These are phyloP conservation scores for Cirrhinus molitorella DNA, from an alignment of 2,797 vertebrate species.

Conservation along the genomic window DNA sequence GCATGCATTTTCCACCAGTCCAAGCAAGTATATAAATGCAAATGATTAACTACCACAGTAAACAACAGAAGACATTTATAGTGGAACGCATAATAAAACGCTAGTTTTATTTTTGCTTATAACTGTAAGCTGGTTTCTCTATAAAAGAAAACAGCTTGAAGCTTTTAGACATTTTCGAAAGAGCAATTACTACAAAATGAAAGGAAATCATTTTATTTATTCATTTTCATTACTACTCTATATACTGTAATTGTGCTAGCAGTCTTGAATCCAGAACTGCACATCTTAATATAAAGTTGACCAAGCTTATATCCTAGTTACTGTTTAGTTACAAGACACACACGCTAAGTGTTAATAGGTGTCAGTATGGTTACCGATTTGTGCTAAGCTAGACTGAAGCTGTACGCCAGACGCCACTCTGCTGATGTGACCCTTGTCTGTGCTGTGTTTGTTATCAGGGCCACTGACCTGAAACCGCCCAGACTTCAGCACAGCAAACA, in stretches of 20 bases:
- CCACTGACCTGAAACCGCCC: constrained; percentile 90
- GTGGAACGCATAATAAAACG: constrained; percentile 17
- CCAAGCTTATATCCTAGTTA: not conserved
- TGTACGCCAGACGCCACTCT: not conserved
- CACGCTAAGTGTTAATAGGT: not conserved
- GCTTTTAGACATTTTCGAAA: not conserved
- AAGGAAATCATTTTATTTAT: not conserved
- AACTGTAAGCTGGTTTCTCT: not conserved
- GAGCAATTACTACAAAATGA: not conserved
- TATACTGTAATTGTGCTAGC: not conserved
- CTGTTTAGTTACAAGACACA: constrained; percentile 5
- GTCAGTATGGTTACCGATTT: not conserved
- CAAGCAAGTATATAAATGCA: not conserved
- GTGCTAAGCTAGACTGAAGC: not conserved
- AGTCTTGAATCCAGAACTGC: not conserved
- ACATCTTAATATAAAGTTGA: not conserved
- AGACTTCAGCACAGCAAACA: constrained; percentile 94
- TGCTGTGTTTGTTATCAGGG: not conserved
- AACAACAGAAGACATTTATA: constrained; percentile 36
- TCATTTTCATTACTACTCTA: not conserved
- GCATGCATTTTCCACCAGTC: not conserved
- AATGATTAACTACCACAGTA: constrained; percentile 13
- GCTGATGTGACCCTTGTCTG: not conserved
- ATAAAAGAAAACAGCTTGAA: not conserved
- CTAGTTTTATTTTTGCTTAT: not conserved